phyloP scores from a whole-genome alignment of 2,888 invertebrate species.

The Drosophila eohydei region DNA sequence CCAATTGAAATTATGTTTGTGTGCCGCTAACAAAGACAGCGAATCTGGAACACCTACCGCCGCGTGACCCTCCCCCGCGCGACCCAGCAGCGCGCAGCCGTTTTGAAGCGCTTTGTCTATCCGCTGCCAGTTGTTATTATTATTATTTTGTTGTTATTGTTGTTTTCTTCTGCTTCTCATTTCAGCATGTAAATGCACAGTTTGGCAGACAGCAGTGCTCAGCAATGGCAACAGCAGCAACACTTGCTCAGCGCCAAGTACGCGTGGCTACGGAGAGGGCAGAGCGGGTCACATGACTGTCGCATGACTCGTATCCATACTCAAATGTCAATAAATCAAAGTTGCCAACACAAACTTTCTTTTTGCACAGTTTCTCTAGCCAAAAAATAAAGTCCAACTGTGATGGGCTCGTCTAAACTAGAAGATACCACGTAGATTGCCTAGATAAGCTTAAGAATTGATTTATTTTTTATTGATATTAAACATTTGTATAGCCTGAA shows the following conservation, averaged over 20 bases:
- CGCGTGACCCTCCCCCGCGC: not conserved
- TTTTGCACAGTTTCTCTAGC: conserved; percentile 12
- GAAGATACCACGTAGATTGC: conserved; percentile 2
- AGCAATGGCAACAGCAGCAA: conserved; percentile 31
- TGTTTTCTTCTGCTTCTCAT: not conserved
- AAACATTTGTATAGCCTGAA: no score
- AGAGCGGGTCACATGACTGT: conserved; percentile 43
- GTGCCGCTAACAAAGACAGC: conserved; percentile 28
- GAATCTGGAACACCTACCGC: no score
- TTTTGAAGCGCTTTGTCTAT: conserved; percentile 40
- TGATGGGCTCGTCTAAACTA: not conserved
- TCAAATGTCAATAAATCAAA: conserved; percentile 42
- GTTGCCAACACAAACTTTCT: conserved; percentile 39
- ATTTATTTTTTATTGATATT: not conserved
- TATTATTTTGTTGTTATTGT: not conserved
- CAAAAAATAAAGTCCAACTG: not conserved
- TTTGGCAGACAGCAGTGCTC: conserved; percentile 19
- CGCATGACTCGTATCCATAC: conserved; percentile 37
- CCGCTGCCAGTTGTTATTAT: conserved; percentile 31
- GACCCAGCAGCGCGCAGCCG: conserved; percentile 18
- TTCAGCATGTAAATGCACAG: conserved; percentile 30
- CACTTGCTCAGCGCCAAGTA: conserved; percentile 8
- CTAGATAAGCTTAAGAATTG: no score
- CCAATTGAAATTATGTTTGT: conserved; percentile 63
- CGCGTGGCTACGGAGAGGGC: not conserved